These are phyloP conservation scores for Chitala chitala DNA, from an alignment of 2,113 vertebrate species.

Conservation along the genomic window DNA sequence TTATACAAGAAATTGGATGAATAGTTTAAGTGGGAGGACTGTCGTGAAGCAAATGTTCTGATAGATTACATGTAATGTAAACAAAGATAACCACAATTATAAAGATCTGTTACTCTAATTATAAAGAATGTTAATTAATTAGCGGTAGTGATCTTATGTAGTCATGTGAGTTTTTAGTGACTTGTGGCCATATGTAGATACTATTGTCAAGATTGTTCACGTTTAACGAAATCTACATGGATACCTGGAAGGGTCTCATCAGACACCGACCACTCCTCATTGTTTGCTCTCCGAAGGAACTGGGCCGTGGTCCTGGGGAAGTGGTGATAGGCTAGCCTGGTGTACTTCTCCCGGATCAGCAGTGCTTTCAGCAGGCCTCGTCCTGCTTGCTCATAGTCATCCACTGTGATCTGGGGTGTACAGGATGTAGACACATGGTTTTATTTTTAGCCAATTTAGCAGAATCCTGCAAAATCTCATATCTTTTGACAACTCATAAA, in stretches of 20 bases:
- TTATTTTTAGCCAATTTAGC: too few species aligned
- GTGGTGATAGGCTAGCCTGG: conserved; percentile 80
- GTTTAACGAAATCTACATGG: background rate
- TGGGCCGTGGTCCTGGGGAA: conserved; percentile 77
- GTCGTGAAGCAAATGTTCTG: background rate
- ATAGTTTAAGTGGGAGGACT: background rate
- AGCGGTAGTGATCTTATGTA: background rate
- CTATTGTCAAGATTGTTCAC: background rate
- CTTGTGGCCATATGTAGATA: background rate
- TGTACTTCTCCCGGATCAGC: conserved; percentile 88
- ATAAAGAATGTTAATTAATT: background rate
- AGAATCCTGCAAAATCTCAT: too few species aligned
- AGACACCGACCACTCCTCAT: conserved; percentile 64
- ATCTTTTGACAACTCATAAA: too few species aligned
- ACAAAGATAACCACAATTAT: background rate
- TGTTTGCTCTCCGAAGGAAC: conserved; percentile 66
- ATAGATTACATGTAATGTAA: background rate
- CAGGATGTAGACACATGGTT: too few species aligned
- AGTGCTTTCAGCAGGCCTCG: conserved; percentile 79
- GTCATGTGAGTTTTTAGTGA: background rate
- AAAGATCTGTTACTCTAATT: background rate
- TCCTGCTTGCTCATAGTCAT: conserved; percentile 90
- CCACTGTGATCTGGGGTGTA: conserved; percentile 78
- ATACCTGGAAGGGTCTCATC: conserved; percentile 82
- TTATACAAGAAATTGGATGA: too few species aligned